Evolutionary conservation across 1,140 invertebrate genomes (phyloP), one percentile per base, ranked within the genome.

Genomic region (Anoplolepis gracilipes): DNA sequence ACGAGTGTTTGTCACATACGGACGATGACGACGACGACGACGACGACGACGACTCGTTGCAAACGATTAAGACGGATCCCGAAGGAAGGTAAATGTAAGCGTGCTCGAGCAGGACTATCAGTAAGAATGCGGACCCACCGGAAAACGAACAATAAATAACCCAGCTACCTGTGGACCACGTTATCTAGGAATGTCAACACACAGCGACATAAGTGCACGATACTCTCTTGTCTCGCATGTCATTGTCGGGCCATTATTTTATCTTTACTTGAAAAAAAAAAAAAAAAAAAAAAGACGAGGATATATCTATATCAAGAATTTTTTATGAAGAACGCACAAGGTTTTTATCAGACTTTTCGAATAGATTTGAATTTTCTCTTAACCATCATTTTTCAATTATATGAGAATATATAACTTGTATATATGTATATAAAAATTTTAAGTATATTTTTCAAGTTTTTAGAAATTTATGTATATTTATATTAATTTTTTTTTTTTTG

Each of bases 101-200:
- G 73, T 82, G 70, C 46, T 25, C 55, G 39, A 39, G 73, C 84
- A 46, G 61, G 49, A 84, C 64, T 89, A 89, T 91, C 88, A 19
- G 64, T 57, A 90, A 91, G 90, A 91, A 91, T 91, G 90, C 76
- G 75, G 90, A 91, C 88, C 76, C 72, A 85, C 75, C 72, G 64
- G 82, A 53, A 82, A 59, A 85, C 84, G 73, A 79, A 62, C 59
- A 57, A 82, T 91, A 91, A 91, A 91, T 90, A 91, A 89, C 70
- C 30, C 39, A 25, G 75, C 86, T 88, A 90, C 89, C 89, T 90
- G 76, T 78, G 59, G 59, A 72, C 75, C 61, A n/a, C 6, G 62
- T 87, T 90, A 90, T 90, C 89, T 88, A 87, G 88, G 87, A 90
- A 90, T 90, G 89, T 86, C 78, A 75, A 73, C 85, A 11, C 6